phyloP scores from a whole-genome alignment of 53 echinoderm and acorn worm genomes.

The Hippasteria phrygiana region DNA sequence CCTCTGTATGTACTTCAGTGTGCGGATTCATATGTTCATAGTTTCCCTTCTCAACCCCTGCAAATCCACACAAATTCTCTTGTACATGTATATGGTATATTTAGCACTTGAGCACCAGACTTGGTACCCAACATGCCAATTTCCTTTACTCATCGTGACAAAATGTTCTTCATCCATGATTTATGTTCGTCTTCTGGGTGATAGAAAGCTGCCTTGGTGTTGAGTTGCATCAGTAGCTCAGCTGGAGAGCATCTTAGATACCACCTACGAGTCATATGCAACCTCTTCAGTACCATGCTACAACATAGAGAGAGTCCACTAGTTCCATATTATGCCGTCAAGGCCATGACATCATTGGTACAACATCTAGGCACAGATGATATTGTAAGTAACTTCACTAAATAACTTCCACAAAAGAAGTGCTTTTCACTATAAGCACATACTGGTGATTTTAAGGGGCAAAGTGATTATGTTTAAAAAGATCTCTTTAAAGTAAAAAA shows the following conservation, averaged over 20 bases:
- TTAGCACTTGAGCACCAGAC: too few relatives aligned
- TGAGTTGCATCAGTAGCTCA: slow-evolving; percentile 81
- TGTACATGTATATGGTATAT: too few relatives aligned
- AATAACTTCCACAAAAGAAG: too few relatives aligned
- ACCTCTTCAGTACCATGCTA: slow-evolving; percentile 81
- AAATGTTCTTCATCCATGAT: background rate
- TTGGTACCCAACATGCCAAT: too few relatives aligned
- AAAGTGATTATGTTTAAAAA: too few relatives aligned
- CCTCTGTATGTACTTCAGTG: too few relatives aligned
- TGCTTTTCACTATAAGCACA: too few relatives aligned
- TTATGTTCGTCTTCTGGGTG: background rate
- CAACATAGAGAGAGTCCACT: slow-evolving; percentile 89
- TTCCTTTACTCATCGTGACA: background rate
- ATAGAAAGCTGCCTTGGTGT: slow-evolving; percentile 80
- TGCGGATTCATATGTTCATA: too few relatives aligned
- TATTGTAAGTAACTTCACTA: slow-evolving; percentile 72
- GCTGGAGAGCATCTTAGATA: slow-evolving; percentile 83
- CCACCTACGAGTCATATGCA: slow-evolving; percentile 78
- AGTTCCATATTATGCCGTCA: slow-evolving; percentile 92
- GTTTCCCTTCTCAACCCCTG: too few relatives aligned
- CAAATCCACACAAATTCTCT: too few relatives aligned
- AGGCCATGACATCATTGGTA: slow-evolving; percentile 92
- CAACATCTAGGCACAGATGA: slow-evolving; percentile 93
- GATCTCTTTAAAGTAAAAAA: too few relatives aligned
- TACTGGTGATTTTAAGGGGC: too few relatives aligned